phyloP scores from a whole-genome alignment of 2,113 vertebrate species.

The Collichthys lucidus region DNA sequence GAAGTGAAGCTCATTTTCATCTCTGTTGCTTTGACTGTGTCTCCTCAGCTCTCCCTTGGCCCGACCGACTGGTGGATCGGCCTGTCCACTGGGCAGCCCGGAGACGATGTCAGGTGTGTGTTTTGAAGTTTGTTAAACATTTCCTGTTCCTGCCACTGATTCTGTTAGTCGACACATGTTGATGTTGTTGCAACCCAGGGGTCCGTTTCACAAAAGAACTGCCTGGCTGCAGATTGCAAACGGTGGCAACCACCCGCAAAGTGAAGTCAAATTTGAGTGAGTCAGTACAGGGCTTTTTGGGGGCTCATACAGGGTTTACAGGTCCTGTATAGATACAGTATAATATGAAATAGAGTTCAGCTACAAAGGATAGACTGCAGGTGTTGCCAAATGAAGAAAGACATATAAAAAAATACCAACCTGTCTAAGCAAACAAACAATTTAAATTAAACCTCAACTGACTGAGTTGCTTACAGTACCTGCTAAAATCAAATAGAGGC shows the following conservation, averaged over 20 bases:
- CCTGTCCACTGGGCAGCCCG: slow-evolving; percentile 77
- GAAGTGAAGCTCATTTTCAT: slow-evolving; percentile 21
- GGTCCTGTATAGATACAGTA: neutral
- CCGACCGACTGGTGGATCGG: slow-evolving; percentile 93
- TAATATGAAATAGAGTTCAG: neutral
- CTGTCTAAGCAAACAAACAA: neutral
- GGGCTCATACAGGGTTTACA: neutral
- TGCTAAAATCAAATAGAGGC: neutral
- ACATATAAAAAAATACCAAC: neutral
- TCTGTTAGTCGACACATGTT: neutral
- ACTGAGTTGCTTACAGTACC: neutral
- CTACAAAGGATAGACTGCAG: neutral
- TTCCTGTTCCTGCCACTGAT: neutral
- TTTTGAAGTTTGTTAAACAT: slow-evolving; percentile 4
- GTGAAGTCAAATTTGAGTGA: neutral
- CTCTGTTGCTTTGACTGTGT: slow-evolving; percentile 30
- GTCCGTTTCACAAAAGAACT: neutral
- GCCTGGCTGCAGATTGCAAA: neutral
- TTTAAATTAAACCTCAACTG: neutral
- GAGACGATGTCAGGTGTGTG: slow-evolving; percentile 86
- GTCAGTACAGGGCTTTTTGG: neutral
- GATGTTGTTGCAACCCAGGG: neutral
- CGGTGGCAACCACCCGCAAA: neutral
- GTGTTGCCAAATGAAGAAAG: neutral
- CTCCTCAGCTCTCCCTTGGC: slow-evolving; percentile 81